Percentiles rank a stretch among this genome's conserved stretches.
Evolutionary conservation across 30 jellyfish, hydroid and myxozoan species (phyloP).

Genomic region (Hydra vulgaris): DNA sequence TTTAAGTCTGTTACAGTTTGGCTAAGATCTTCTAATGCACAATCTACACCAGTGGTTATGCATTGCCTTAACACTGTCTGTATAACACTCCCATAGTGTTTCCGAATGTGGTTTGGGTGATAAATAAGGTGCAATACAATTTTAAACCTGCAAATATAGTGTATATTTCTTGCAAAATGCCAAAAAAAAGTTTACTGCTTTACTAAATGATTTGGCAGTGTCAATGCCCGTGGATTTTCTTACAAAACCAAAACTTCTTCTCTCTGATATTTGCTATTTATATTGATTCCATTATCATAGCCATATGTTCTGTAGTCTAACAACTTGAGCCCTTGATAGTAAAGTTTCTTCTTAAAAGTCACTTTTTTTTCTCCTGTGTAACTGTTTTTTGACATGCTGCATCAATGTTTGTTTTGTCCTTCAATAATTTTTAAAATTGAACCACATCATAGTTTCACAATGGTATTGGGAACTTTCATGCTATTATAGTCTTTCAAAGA

Average conservation of each 20-base stretch:
- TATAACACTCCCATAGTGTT: neutral
- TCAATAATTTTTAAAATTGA: neutral
- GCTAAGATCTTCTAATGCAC: neutral
- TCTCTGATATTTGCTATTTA: neutral
- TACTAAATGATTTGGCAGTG: neutral
- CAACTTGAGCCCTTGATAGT: neutral
- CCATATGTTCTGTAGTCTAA: neutral
- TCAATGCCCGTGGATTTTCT: neutral
- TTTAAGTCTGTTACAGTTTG: neutral
- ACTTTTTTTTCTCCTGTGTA: neutral
- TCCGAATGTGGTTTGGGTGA: neutral
- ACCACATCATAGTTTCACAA: neutral
- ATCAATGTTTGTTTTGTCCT: neutral
- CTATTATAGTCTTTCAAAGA: neutral
- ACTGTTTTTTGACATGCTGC: neutral
- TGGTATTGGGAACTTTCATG: neutral
- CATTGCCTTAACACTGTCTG: neutral
- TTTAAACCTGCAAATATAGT: neutral
- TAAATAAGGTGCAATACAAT: neutral
- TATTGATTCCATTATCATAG: neutral
- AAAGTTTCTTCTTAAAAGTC: neutral
- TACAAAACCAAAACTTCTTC: neutral
- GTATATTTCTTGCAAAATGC: neutral
- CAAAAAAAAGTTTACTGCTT: neutral
- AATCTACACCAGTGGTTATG: neutral